A percentile compares a stretch with the other conserved stretches of the same genome.
These are phyloP conservation scores for Neomorphus geoffroyi DNA, from an alignment of 2,797 vertebrate species.

Conservation along the genomic window DNA sequence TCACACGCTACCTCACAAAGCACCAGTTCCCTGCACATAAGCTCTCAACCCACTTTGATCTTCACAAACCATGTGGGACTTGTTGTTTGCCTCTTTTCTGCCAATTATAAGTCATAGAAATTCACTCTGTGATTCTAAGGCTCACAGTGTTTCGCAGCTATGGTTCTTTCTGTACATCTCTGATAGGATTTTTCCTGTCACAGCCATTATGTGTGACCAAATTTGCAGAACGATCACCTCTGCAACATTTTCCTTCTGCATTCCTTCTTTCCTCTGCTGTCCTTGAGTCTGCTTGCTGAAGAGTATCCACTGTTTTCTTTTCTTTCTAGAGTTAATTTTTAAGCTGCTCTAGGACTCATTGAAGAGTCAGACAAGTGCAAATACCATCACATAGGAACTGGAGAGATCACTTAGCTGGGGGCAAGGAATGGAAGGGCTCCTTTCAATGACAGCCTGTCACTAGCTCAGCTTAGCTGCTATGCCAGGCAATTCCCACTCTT, in stretches of 20 bases:
- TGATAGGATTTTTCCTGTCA: neutral
- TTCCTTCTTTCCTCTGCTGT: neutral
- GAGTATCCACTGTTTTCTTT: neutral
- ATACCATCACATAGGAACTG: neutral
- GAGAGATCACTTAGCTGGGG: neutral
- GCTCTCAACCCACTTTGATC: neutral
- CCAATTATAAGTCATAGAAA: neutral
- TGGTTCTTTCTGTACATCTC: neutral
- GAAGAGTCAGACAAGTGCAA: neutral
- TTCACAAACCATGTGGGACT: neutral
- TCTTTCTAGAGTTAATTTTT: neutral
- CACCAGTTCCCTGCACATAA: neutral
- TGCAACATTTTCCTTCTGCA: neutral
- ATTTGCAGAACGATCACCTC: neutral
- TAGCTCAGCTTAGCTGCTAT: neutral
- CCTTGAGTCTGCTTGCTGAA: neutral
- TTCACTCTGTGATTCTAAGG: neutral
- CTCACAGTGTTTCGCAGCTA: neutral
- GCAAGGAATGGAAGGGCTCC: neutral
- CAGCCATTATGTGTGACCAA: neutral
- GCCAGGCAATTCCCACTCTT: neutral
- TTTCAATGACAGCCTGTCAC: neutral
- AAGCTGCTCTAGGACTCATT: neutral
- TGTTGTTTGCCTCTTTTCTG: neutral
- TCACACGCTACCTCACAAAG: accelerated